phyloP scores from a whole-genome alignment of 2,888 invertebrate genomes.

The Eupithecia subfuscata region DNA sequence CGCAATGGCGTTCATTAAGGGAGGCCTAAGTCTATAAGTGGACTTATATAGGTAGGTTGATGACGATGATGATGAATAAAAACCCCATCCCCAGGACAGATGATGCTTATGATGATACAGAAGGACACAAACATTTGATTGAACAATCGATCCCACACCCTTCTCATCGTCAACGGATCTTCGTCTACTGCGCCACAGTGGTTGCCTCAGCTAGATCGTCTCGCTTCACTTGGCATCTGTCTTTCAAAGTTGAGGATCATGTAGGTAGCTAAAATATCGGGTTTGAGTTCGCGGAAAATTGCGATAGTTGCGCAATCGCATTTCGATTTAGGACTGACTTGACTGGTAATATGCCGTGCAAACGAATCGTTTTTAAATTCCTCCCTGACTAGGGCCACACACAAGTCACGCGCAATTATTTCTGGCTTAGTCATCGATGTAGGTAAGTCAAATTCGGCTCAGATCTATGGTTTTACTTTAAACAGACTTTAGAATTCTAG shows the following conservation, averaged over 20 bases:
- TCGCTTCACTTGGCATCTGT: not conserved
- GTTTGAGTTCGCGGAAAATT: not conserved
- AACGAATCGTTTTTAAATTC: slow-evolving; percentile 1
- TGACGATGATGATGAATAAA: too few relatives aligned
- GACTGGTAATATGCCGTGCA: not conserved
- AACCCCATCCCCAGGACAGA: too few relatives aligned
- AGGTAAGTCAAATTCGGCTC: too few relatives aligned
- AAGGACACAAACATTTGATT: not conserved
- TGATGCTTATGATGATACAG: too few relatives aligned
- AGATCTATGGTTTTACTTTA: too few relatives aligned
- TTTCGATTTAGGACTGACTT: slow-evolving; percentile 4
- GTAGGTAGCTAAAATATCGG: not conserved
- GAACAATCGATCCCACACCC: not conserved
- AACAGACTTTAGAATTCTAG: too few relatives aligned
- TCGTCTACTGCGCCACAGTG: not conserved
- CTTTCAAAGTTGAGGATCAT: not conserved
- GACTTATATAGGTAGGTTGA: too few relatives aligned
- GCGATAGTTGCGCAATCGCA: not conserved
- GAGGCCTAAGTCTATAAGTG: too few relatives aligned
- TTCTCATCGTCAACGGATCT: not conserved
- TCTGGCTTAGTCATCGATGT: too few relatives aligned
- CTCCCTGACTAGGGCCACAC: not conserved
- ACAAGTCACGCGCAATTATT: not conserved
- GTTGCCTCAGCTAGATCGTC: not conserved
- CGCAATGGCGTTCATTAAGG: too few relatives aligned